These are phyloP conservation scores for Aphodius granarius DNA, from an alignment of 2,888 invertebrate genomes.

Conservation along the genomic window DNA sequence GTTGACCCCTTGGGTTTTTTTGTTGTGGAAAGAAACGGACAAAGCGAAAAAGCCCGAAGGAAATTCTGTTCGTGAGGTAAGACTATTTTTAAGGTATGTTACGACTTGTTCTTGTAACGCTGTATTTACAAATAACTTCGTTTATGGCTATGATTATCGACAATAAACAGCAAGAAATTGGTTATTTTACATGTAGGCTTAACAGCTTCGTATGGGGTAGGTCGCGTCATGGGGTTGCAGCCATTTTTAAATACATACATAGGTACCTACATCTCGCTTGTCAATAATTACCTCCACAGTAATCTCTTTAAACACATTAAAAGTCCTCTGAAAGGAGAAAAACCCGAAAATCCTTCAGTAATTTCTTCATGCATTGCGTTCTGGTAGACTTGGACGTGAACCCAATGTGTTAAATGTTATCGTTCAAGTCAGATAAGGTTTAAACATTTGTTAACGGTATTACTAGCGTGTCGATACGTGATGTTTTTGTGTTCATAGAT, in stretches of 20 bases:
- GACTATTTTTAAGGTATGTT: constrained; percentile 16
- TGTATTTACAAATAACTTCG: background rate
- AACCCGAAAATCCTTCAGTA: background rate
- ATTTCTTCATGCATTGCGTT: constrained; percentile 20
- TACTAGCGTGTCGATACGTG: background rate
- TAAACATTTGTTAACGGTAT: background rate
- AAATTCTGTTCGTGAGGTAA: background rate
- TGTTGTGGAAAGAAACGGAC: background rate
- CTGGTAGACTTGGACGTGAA: background rate
- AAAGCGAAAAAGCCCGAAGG: background rate
- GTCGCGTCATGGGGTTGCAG: constrained; percentile 14
- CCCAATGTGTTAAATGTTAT: background rate
- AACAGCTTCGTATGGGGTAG: constrained; percentile 10
- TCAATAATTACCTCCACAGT: background rate
- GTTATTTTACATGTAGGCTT: background rate
- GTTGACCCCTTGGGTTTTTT: background rate
- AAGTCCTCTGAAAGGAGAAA: background rate
- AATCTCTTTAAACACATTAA: background rate
- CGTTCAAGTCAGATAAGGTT: background rate
- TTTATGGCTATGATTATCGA: background rate
- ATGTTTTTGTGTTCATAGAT: background rate
- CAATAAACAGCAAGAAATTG: background rate
- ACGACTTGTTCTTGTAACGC: background rate
- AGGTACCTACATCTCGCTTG: background rate
- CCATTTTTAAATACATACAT: constrained; percentile 9